Conservation (phyloP, 2,888 invertebrate species). For the Stratiomys singularior region DNA sequence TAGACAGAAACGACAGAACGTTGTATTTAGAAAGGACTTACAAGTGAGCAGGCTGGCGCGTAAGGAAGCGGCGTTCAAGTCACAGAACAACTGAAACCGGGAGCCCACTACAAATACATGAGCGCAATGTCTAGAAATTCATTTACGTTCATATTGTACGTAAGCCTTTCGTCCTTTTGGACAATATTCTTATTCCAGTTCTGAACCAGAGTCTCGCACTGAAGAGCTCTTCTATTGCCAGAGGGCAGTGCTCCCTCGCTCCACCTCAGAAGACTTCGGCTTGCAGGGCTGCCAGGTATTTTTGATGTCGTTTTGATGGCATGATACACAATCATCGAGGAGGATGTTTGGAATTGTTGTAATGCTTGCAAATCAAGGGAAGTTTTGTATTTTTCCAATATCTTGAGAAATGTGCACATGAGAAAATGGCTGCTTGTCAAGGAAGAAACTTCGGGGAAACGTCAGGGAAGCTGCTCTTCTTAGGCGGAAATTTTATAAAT, state of each 20-base stretch:
- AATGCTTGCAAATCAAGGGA: not conserved
- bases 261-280: not conserved
- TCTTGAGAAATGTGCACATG: no score
- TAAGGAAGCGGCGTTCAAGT: not conserved
- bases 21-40: constrained; percentile 25
- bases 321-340: not conserved
- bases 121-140: not conserved
- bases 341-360: not conserved
- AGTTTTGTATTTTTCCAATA: no score
- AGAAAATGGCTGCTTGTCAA: no score
- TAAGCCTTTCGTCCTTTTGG: constrained; percentile 33
- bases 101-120: constrained; percentile 5
- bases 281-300: not conserved
- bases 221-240: constrained; percentile 23
- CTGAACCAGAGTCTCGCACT: constrained; percentile 23
- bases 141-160: constrained; percentile 13
- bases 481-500: no score
- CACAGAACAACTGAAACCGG: not conserved
- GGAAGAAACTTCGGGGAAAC: no score
- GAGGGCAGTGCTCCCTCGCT: not conserved
- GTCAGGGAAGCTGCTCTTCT: no score
- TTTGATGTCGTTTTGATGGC: not conserved
- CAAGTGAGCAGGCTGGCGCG: not conserved
- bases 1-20: constrained; percentile 21
- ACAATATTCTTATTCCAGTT: constrained; percentile 20